Evolutionary conservation across 1,140 invertebrate genomes (phyloP).

Genomic region (Bombus consobrinus): DNA sequence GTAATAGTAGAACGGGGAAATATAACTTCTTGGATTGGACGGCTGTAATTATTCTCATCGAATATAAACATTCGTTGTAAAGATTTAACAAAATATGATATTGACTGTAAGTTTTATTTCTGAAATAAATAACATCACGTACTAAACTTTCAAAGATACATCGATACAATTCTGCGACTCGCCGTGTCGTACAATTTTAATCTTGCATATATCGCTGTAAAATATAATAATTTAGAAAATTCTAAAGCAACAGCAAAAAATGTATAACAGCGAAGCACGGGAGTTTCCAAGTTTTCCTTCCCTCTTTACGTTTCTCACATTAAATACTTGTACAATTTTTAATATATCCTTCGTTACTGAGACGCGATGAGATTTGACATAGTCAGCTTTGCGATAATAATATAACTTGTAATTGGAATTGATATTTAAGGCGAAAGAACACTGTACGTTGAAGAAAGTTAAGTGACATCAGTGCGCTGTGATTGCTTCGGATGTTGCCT

Average conservation of each 20-base stretch:
- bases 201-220: not conserved
- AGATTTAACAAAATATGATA: not conserved
- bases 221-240: not conserved
- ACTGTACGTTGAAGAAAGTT: constrained; percentile 23
- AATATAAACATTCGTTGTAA: not conserved
- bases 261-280: not conserved
- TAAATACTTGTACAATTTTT: not conserved
- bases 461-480: constrained; percentile 72
- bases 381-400: not conserved
- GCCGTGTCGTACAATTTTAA: not conserved
- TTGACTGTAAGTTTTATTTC: not conserved
- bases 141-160: not conserved
- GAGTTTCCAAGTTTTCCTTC: not conserved
- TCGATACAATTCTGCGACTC: not conserved
- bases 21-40: not conserved
- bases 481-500: constrained; percentile 70
- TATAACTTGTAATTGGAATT: not conserved
- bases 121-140: not conserved
- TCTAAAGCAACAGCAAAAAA: not conserved
- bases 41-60: not conserved
- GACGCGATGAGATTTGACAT: not conserved
- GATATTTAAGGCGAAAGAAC: constrained; percentile 2
- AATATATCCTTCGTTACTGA: not conserved
- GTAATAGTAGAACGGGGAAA: too few relatives aligned
- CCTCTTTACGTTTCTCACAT: not conserved